Conservation (phyloP, 2,888 invertebrate genomes). For the Drosophila meridiana region DNA sequence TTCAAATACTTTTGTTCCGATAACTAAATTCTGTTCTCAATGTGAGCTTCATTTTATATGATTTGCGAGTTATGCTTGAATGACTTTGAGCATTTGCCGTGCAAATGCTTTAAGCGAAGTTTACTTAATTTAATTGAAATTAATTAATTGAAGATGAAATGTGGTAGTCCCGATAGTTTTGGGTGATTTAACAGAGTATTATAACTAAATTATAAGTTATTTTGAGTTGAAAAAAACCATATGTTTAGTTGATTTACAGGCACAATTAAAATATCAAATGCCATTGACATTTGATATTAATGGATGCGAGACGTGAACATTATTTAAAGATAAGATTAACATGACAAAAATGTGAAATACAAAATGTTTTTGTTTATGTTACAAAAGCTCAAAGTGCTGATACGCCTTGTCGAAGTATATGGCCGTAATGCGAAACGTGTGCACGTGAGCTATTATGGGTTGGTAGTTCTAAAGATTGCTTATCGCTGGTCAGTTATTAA, state of each 20-base stretch:
- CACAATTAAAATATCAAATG: neutral
- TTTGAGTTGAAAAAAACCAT: neutral
- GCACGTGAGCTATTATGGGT: slow-evolving; percentile 42
- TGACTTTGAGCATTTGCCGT: slow-evolving; percentile 11
- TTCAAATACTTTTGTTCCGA: neutral
- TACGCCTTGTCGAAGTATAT: slow-evolving; percentile 32
- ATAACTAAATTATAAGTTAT: slow-evolving; percentile 23
- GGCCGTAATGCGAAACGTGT: slow-evolving; percentile 39
- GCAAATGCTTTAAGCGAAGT: neutral
- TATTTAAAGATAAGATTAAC: slow-evolving; percentile 30
- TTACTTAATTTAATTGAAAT: slow-evolving; percentile 11
- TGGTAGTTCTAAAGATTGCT: slow-evolving; percentile 7
- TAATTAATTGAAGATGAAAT: slow-evolving; percentile 16
- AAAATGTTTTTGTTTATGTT: neutral
- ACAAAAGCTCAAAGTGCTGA: slow-evolving; percentile 11
- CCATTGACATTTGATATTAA: slow-evolving; percentile 3
- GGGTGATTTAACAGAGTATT: slow-evolving; percentile 39
- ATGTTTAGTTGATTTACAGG: neutral
- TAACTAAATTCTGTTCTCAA: slow-evolving; percentile 25
- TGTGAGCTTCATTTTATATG: slow-evolving; percentile 38
- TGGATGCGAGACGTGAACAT: neutral
- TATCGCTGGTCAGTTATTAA: slow-evolving; percentile 11
- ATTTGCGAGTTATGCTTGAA: slow-evolving; percentile 36
- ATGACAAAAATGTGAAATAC: neutral
- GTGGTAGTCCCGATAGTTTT: slow-evolving; percentile 32